A percentile compares a stretch with the other conserved stretches of the same genome.
phyloP scores from a whole-genome alignment of 2,888 invertebrate species.

The Myopa tessellatipennis region DNA sequence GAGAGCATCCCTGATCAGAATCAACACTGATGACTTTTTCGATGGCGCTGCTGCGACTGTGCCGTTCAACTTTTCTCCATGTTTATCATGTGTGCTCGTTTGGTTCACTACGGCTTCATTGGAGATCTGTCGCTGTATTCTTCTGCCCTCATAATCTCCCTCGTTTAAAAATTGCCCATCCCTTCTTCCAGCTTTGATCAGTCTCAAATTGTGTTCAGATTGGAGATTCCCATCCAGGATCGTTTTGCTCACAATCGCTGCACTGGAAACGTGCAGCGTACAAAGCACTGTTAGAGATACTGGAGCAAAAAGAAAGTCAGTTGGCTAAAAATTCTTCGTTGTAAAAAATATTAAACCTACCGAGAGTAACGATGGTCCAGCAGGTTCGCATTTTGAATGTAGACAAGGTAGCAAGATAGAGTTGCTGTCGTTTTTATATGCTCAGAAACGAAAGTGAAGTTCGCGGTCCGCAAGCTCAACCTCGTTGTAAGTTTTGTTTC shows the following conservation, averaged over 20 bases:
- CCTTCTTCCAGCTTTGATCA: conserved; percentile 47
- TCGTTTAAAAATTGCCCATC: conserved; percentile 40
- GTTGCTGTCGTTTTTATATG: conserved; percentile 32
- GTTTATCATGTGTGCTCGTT: conserved; percentile 13
- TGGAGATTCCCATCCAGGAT: conserved; percentile 27
- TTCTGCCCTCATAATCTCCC: conserved; percentile 48
- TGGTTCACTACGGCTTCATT: conserved; percentile 21
- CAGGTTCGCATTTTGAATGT: conserved; percentile 51
- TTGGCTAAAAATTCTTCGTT: background rate
- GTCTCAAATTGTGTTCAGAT: conserved; percentile 40
- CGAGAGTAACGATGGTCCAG: conserved; percentile 48
- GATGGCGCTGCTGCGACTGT: conserved; percentile 36
- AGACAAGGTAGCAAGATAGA: conserved; percentile 57
- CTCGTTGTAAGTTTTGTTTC: background rate
- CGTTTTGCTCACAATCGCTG: conserved; percentile 42
- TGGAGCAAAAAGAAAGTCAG: conserved; percentile 10
- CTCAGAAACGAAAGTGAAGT: conserved; percentile 37
- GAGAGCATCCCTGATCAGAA: conserved; percentile 61
- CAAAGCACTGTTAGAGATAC: conserved; percentile 45
- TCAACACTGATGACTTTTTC: conserved; percentile 58
- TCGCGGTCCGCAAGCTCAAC: background rate
- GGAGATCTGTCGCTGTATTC: conserved; percentile 47
- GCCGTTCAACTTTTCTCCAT: conserved; percentile 22
- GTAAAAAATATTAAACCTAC: conserved; percentile 47
- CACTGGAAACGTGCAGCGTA: conserved; percentile 47